phyloP scores from a whole-genome alignment of 2,113 vertebrate species.

The Toxotes jaculatrix region DNA sequence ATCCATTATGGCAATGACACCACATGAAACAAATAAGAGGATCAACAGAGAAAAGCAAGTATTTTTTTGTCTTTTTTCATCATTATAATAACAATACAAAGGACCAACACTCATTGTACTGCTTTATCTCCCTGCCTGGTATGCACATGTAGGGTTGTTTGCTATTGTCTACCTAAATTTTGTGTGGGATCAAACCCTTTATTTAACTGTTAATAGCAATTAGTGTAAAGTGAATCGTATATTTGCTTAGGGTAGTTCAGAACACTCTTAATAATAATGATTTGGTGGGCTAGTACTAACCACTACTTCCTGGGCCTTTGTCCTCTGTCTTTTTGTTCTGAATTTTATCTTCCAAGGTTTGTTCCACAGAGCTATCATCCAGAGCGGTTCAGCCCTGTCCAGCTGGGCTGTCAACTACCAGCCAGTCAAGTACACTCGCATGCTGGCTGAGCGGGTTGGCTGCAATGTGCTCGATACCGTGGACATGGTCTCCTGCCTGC shows the following conservation, averaged over 20 bases:
- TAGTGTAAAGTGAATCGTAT: constrained; percentile 25
- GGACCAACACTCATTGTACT: constrained; percentile 5
- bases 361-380: constrained; percentile 98
- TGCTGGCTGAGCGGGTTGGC: constrained; percentile 97
- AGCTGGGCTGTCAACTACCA: constrained; percentile 99
- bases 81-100: constrained; percentile 27
- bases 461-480: constrained; percentile 96
- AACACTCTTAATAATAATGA: constrained; percentile 5
- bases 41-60: constrained; percentile 27
- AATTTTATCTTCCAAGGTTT: constrained; percentile 86
- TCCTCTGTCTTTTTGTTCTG: constrained; percentile 48
- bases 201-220: constrained; percentile 35
- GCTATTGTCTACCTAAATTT: background rate
- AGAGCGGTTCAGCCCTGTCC: constrained; percentile 96
- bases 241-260: constrained; percentile 8
- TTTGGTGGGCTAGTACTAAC: constrained; percentile 21
- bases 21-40: constrained; percentile 46
- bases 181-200: constrained; percentile 11
- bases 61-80: constrained; percentile 30
- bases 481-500: constrained; percentile 97
- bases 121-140: constrained; percentile 27
- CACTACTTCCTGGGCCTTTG: constrained; percentile 36
- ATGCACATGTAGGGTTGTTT: constrained; percentile 29
- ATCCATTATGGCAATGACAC: constrained; percentile 28
- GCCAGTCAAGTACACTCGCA: constrained; percentile 96